Conservation (phyloP, 2,797 vertebrate species). For the Fundulus diaphanus region DNA sequence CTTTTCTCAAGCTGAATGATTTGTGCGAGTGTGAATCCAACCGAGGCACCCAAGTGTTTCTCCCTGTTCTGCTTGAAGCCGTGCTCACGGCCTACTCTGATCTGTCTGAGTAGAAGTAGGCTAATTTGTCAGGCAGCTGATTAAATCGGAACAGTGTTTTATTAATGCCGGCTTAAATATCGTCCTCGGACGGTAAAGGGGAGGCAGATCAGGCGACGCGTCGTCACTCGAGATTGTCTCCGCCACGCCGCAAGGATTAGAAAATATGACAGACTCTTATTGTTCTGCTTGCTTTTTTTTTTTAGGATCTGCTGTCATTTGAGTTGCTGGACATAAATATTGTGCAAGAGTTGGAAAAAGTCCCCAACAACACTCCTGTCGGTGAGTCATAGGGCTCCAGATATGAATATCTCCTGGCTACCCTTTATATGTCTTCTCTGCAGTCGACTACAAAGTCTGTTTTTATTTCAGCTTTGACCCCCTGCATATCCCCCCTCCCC, state of each 20-base stretch:
- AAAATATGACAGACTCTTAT: not conserved
- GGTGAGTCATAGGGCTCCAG: slow-evolving; percentile 80
- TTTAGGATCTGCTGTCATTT: slow-evolving; percentile 96
- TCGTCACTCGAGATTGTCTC: not conserved
- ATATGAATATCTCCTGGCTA: not conserved
- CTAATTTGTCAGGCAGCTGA: not conserved
- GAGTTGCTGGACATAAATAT: slow-evolving; percentile 97
- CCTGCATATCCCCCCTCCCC: slow-evolving; percentile 92
- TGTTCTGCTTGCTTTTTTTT: not conserved
- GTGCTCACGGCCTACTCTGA: too few species aligned
- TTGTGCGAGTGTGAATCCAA: not conserved
- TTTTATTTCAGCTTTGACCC: slow-evolving; percentile 87
- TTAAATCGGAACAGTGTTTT: not conserved
- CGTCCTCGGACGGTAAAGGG: too few species aligned
- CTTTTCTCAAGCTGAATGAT: not conserved
- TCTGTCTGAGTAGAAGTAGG: not conserved
- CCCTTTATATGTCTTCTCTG: not conserved
- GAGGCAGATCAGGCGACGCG: not conserved
- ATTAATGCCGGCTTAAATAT: not conserved
- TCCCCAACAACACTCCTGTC: slow-evolving; percentile 92
- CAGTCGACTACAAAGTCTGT: rapidly evolving
- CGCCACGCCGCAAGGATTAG: not conserved
- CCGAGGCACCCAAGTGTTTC: not conserved
- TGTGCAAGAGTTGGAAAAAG: slow-evolving; percentile 94
- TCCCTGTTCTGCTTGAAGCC: not conserved